Evolutionary conservation across 2,113 vertebrate species (phyloP).

Genomic region (Neomonachus schauinslandi): DNA sequence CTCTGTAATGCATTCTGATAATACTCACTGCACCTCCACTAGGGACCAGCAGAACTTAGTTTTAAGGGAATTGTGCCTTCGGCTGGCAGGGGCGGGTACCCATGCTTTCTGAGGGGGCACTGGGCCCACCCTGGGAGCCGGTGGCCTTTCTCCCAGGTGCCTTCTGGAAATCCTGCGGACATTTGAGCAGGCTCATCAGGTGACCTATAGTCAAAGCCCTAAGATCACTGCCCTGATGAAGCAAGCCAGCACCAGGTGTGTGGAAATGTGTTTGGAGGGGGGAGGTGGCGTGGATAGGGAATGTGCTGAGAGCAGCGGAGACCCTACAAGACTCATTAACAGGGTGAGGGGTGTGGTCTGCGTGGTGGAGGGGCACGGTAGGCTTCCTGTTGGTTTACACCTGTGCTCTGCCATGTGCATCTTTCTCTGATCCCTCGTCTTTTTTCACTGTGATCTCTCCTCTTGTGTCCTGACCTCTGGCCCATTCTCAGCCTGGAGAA

Average conservation of each 20-base stretch:
- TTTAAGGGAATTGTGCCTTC: not conserved
- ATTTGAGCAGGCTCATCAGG: constrained; percentile 82
- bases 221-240: constrained; percentile 84
- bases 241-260: constrained; percentile 86
- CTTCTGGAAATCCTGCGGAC: constrained; percentile 82
- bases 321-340: not conserved
- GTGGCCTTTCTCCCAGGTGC: constrained; percentile 73
- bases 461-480: not conserved
- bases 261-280: not conserved
- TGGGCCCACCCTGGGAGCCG: not conserved
- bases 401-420: not conserved
- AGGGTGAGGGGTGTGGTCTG: not conserved
- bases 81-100: not conserved
- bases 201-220: constrained; percentile 85
- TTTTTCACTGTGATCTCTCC: not conserved
- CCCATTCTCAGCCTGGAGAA: constrained; percentile 80
- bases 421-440: not conserved
- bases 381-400: not conserved
- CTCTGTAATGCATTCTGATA: not conserved
- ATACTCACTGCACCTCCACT: not conserved
- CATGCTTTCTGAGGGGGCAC: not conserved
- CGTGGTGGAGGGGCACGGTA: not conserved
- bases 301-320: not conserved
- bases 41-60: not conserved
- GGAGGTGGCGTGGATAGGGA: not conserved